phyloP scores from a whole-genome alignment of 2,113 vertebrate species.

The Arvicanthis niloticus region DNA sequence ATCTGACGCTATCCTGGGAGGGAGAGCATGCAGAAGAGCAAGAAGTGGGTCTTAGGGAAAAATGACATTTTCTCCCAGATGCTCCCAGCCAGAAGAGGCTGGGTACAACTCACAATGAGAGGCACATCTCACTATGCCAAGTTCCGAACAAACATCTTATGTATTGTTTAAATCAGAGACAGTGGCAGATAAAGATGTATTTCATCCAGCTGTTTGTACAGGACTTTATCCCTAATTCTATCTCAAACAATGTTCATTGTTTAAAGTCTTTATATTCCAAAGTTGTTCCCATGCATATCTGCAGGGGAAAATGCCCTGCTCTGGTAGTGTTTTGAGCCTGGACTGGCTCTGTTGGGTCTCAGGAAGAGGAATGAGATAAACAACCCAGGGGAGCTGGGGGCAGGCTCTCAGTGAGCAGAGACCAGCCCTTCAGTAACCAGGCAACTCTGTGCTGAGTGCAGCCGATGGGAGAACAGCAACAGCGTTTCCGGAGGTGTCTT shows the following conservation, averaged over 20 bases:
- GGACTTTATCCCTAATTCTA: slow-evolving; percentile 82
- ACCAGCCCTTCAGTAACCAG: slow-evolving; percentile 9
- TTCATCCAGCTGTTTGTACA: slow-evolving; percentile 80
- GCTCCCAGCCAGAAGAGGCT: not conserved
- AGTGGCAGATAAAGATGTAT: slow-evolving; percentile 70
- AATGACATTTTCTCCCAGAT: slow-evolving; percentile 66
- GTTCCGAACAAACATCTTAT: slow-evolving; percentile 71
- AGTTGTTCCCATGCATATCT: slow-evolving; percentile 80
- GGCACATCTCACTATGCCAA: not conserved
- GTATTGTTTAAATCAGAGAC: slow-evolving; percentile 72
- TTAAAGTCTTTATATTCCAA: slow-evolving; percentile 70
- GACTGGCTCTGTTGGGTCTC: slow-evolving; percentile 54
- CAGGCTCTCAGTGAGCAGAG: not conserved
- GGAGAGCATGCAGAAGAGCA: not conserved
- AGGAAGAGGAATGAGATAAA: slow-evolving; percentile 75
- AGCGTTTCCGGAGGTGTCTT: slow-evolving; percentile 72
- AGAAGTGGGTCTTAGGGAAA: slow-evolving; percentile 44
- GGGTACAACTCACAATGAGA: not conserved
- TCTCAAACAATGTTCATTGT: slow-evolving; percentile 77
- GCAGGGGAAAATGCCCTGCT: slow-evolving; percentile 75
- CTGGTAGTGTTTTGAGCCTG: slow-evolving; percentile 74
- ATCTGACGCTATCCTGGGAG: not conserved
- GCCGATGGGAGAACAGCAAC: slow-evolving; percentile 48
- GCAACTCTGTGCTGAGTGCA: not conserved
- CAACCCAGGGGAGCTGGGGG: not conserved